Conservation (phyloP, 92 coral and sea anemone genomes). For the Parazoanthus atlanticus region DNA sequence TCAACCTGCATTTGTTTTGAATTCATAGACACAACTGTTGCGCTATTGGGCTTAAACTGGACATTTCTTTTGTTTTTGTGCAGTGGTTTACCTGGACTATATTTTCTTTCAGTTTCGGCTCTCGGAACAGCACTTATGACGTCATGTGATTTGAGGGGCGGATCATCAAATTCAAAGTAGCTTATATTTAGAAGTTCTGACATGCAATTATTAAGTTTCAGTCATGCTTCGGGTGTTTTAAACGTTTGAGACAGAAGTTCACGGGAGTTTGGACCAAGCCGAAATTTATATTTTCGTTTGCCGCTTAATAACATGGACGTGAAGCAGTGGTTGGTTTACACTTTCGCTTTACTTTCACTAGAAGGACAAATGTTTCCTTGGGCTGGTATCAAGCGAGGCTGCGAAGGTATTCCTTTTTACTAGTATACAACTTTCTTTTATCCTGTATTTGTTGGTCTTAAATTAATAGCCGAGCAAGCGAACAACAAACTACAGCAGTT, state of each 20-base stretch:
- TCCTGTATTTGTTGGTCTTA: not conserved
- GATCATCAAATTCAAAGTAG: not conserved
- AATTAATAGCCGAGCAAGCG: not conserved
- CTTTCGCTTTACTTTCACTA: not conserved
- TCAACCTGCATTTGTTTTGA: not conserved
- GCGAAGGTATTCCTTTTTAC: not conserved
- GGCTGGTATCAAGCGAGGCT: not conserved
- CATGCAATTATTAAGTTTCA: not conserved
- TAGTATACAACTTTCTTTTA: not conserved
- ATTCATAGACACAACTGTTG: not conserved
- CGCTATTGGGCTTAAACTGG: not conserved
- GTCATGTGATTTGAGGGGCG: constrained; percentile 13
- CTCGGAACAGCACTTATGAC: not conserved
- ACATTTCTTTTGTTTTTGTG: no score
- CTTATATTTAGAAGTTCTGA: not conserved
- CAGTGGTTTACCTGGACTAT: not conserved
- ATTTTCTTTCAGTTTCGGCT: not conserved
- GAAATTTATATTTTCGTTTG: not conserved
- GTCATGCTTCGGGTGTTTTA: not conserved
- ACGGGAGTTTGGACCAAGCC: not conserved
- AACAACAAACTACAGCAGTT: not conserved
- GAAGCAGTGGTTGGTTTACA: not conserved
- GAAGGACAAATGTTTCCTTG: not conserved
- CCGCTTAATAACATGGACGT: not conserved
- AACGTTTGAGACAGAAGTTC: not conserved